A percentile compares a stretch with the other conserved stretches of the same genome.
Evolutionary conservation across 2,888 invertebrate species (phyloP).

Genomic region (Myopa testacea): DNA sequence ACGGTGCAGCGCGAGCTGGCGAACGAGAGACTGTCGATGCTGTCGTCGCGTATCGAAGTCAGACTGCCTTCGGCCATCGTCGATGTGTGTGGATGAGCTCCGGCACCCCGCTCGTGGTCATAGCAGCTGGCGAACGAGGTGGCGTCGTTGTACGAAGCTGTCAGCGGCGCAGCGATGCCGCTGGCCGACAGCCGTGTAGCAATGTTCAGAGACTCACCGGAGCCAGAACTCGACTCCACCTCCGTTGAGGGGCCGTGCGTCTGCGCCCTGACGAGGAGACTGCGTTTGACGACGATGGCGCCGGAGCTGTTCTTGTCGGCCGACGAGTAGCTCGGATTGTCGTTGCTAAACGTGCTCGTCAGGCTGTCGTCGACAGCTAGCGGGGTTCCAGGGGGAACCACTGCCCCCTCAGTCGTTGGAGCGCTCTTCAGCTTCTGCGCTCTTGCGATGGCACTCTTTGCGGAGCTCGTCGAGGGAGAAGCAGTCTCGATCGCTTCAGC

Average conservation of each 20-base stretch:
- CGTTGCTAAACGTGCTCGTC: conserved; percentile 64
- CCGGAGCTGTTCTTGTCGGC: conserved; percentile 51
- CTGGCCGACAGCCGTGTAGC: conserved; percentile 18
- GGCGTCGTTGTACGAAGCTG: conserved; percentile 49
- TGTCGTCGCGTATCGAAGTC: conserved; percentile 61
- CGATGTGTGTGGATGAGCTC: conserved; percentile 59
- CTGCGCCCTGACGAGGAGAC: conserved; percentile 63
- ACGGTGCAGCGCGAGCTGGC: conserved; percentile 67
- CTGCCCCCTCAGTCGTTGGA: conserved; percentile 13
- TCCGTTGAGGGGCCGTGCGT: conserved; percentile 57
- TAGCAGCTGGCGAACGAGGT: conserved; percentile 57
- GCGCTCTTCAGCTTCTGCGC: not conserved
- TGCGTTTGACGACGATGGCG: conserved; percentile 50
- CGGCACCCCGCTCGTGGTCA: conserved; percentile 53
- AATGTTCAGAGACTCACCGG: conserved; percentile 18
- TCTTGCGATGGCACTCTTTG: conserved; percentile 17
- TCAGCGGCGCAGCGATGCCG: conserved; percentile 45
- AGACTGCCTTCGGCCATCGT: conserved; percentile 67
- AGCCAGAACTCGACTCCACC: conserved; percentile 45
- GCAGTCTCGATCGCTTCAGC: conserved; percentile 53
- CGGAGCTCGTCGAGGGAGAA: conserved; percentile 47
- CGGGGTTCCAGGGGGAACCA: conserved; percentile 29
- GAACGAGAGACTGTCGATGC: conserved; percentile 66
- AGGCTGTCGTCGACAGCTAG: conserved; percentile 60
- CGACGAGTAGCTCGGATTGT: conserved; percentile 60